These are phyloP conservation scores for Arenicola marina DNA, from an alignment of 2,888 invertebrate species.

Conservation along the genomic window DNA sequence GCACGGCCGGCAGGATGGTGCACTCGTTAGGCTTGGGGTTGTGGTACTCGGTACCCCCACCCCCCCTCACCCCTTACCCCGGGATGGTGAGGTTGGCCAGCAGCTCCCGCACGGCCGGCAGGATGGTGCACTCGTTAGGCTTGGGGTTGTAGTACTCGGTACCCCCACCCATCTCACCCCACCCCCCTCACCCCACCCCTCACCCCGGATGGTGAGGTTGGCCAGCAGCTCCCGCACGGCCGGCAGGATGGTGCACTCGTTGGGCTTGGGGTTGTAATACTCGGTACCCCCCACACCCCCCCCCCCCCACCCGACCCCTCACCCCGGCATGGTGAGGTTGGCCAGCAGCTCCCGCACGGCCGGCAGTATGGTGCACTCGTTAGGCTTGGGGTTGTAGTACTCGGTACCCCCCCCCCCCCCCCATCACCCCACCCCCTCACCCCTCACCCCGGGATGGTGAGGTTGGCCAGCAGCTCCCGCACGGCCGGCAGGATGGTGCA, in stretches of 20 bases:
- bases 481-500: slow-evolving; percentile 92
- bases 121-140: slow-evolving; percentile 80
- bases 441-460: slow-evolving; percentile 56
- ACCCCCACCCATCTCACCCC: too few relatives aligned
- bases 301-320: background rate
- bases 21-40: slow-evolving; percentile 70
- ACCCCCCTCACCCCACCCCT: too few relatives aligned
- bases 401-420: too few relatives aligned
- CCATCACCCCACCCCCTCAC: too few relatives aligned
- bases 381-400: slow-evolving; percentile 48
- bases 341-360: slow-evolving; percentile 85
- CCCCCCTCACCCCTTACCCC: too few relatives aligned
- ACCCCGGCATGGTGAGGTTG: slow-evolving; percentile 66
- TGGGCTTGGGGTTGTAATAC: slow-evolving; percentile 41
- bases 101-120: slow-evolving; percentile 87
- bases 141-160: slow-evolving; percentile 53
- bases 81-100: slow-evolving; percentile 71
- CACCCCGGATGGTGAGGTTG: too few relatives aligned
- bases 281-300: background rate
- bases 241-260: slow-evolving; percentile 88
- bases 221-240: slow-evolving; percentile 88
- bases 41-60: too few relatives aligned
- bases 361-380: slow-evolving; percentile 88
- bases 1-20: slow-evolving; percentile 86
- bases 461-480: slow-evolving; percentile 82